Percentiles rank a stretch among this genome's conserved stretches.
These are phyloP conservation scores for Eurystomus gularis DNA, from an alignment of 2,113 vertebrate genomes.

Conservation along the genomic window DNA sequence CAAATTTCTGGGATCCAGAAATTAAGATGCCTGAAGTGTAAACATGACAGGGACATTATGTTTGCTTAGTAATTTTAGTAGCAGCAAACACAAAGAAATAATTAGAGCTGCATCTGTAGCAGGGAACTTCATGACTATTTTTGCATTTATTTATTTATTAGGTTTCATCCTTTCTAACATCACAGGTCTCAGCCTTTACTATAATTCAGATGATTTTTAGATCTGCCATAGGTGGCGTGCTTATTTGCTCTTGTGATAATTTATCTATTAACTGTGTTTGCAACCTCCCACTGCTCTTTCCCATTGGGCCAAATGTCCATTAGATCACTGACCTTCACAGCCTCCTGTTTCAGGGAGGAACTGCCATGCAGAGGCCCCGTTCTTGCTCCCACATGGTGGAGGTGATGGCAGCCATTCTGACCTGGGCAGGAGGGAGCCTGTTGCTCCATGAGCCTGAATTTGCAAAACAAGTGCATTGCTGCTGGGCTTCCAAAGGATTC, in stretches of 20 bases:
- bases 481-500: background rate
- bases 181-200: background rate
- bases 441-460: background rate
- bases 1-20: background rate
- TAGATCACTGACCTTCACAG: background rate
- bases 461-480: background rate
- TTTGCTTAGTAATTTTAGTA: background rate
- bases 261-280: background rate
- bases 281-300: background rate
- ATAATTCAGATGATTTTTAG: background rate
- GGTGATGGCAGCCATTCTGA: background rate
- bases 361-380: background rate
- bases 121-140: background rate
- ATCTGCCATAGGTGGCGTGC: background rate
- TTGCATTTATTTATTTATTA: background rate
- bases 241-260: background rate
- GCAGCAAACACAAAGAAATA: background rate
- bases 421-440: background rate
- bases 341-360: background rate
- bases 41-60: background rate
- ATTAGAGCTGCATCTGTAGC: background rate
- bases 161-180: background rate
- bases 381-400: background rate
- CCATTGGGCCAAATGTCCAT: background rate
- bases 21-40: background rate